Conservation (phyloP, 2,797 vertebrate genomes). For the Pogoniulus pusillus region DNA sequence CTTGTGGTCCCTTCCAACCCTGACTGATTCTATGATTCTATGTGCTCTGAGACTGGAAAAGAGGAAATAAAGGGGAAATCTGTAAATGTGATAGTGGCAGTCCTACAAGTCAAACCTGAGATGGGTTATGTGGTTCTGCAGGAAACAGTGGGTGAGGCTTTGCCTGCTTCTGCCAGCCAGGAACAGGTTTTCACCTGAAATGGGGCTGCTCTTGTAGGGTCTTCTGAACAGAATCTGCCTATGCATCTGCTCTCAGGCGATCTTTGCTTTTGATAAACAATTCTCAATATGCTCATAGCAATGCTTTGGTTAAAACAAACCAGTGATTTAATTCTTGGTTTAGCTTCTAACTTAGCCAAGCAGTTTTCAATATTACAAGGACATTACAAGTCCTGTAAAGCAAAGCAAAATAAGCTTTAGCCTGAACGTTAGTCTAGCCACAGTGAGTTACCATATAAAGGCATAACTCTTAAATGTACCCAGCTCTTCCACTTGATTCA, state of each 20-base stretch:
- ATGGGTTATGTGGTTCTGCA: accelerated
- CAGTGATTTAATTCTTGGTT: conserved; percentile 45
- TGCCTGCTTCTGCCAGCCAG: neutral
- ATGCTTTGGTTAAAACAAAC: conserved; percentile 31
- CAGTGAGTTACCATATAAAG: conserved; percentile 36
- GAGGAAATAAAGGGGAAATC: accelerated
- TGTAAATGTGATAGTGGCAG: neutral
- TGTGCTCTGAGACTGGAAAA: neutral
- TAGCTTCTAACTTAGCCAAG: conserved; percentile 13
- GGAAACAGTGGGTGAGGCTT: neutral
- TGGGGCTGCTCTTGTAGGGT: neutral
- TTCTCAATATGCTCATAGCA: neutral
- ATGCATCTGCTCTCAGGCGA: accelerated
- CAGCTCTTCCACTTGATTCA: conserved; percentile 41
- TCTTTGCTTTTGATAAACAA: neutral
- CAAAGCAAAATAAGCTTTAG: conserved; percentile 50
- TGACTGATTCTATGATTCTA: no score
- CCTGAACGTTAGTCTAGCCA: conserved; percentile 23
- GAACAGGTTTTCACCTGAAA: neutral
- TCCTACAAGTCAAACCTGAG: neutral
- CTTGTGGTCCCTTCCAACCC: no score
- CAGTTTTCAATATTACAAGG: conserved; percentile 22
- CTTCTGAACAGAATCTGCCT: neutral
- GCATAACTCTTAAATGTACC: conserved; percentile 15
- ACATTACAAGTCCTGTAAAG: conserved; percentile 6